These are phyloP conservation scores for Melipona bicolor DNA, from an alignment of 2,888 invertebrate species.

Conservation along the genomic window DNA sequence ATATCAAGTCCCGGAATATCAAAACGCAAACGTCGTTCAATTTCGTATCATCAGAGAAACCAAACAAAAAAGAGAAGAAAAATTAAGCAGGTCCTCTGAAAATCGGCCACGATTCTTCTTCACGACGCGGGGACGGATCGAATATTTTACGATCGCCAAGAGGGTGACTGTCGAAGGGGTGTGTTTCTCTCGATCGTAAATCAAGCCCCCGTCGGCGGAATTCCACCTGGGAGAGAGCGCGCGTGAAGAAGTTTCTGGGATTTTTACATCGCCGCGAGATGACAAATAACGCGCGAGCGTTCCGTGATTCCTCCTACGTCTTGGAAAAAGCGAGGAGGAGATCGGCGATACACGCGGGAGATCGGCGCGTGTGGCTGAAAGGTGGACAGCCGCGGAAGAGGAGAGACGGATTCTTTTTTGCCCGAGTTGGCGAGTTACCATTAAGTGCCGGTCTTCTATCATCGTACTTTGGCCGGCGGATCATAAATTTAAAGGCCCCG, in stretches of 20 bases:
- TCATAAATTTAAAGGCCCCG: slow-evolving; percentile 73
- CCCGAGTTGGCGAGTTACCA: slow-evolving; percentile 58
- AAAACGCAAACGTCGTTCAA: too few relatives aligned
- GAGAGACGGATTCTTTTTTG: slow-evolving; percentile 51
- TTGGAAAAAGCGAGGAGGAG: slow-evolving; percentile 16
- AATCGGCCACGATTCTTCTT: slow-evolving; percentile 25
- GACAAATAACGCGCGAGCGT: slow-evolving; percentile 71
- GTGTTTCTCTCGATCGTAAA: slow-evolving; percentile 56
- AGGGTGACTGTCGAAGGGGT: slow-evolving; percentile 30
- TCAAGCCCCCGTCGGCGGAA: slow-evolving; percentile 60
- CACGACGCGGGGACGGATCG: slow-evolving; percentile 41
- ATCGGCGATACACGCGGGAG: not conserved
- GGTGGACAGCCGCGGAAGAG: slow-evolving; percentile 1
- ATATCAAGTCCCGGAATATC: too few relatives aligned
- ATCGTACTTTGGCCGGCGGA: slow-evolving; percentile 70
- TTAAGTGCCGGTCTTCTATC: slow-evolving; percentile 64
- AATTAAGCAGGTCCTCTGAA: slow-evolving; percentile 29
- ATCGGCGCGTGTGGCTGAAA: not conserved
- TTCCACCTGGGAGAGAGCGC: slow-evolving; percentile 49
- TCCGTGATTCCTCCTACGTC: slow-evolving; percentile 31
- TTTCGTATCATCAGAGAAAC: too few relatives aligned
- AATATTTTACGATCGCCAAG: slow-evolving; percentile 64
- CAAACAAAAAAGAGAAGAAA: not conserved
- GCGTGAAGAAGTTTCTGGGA: slow-evolving; percentile 49
- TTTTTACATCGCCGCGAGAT: slow-evolving; percentile 64